Percentiles rank a stretch among this genome's conserved stretches.
These are phyloP conservation scores for Muscicapa adusta DNA, from an alignment of 2,113 vertebrate species.

Conservation along the genomic window DNA sequence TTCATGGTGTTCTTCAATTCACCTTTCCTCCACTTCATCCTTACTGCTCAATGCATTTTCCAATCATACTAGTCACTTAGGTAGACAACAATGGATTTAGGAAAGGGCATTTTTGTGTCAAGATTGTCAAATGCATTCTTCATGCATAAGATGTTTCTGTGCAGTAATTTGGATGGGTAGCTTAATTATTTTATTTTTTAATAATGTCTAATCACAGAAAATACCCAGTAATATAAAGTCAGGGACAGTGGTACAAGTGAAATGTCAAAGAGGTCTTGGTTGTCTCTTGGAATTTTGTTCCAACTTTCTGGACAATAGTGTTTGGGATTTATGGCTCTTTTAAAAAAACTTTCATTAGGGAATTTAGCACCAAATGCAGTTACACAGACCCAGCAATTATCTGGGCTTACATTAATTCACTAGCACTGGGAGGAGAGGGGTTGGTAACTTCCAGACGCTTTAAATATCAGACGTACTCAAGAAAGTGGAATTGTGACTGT, in stretches of 20 bases:
- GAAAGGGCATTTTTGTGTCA: neutral
- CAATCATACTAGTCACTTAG: neutral
- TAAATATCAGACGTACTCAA: neutral
- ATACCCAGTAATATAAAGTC: neutral
- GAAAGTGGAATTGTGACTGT: neutral
- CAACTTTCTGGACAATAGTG: neutral
- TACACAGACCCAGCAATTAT: neutral
- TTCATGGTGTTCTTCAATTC: neutral
- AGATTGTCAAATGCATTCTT: neutral
- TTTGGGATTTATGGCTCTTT: neutral
- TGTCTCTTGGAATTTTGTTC: neutral
- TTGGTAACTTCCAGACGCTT: neutral
- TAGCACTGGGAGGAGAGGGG: neutral
- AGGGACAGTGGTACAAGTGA: neutral
- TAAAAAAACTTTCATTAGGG: neutral
- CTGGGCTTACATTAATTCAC: neutral
- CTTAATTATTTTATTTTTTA: constrained; percentile 18
- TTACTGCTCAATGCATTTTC: neutral
- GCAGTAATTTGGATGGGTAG: constrained; percentile 21
- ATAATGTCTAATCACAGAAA: constrained; percentile 21
- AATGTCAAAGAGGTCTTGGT: neutral
- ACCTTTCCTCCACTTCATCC: neutral
- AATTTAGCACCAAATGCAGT: neutral
- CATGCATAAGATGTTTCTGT: neutral
- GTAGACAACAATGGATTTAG: neutral